Conservation (phyloP, 2,888 invertebrate species). For the Drosophila setosimentum region DNA sequence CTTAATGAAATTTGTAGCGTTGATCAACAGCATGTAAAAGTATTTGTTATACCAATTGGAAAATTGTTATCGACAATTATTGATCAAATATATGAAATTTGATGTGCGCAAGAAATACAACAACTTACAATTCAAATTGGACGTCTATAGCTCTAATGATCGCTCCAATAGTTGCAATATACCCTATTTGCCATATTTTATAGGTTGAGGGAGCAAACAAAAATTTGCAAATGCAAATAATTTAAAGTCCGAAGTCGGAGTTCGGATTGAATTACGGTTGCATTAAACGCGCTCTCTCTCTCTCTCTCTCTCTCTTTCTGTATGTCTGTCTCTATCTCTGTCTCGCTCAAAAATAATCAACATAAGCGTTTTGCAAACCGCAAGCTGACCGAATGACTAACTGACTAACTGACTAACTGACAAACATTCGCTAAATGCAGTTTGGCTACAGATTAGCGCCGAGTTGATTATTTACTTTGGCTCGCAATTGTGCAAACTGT, state of each 20-base stretch:
- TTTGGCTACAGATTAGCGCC: slow-evolving; percentile 74
- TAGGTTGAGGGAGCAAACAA: slow-evolving; percentile 1
- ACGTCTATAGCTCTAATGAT: fast-evolving
- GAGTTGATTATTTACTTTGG: slow-evolving; percentile 78
- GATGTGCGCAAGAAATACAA: fast-evolving
- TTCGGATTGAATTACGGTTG: slow-evolving; percentile 47
- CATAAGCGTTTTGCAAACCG: slow-evolving; percentile 59
- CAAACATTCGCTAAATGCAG: slow-evolving; percentile 68
- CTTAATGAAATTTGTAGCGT: not conserved
- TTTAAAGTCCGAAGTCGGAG: slow-evolving; percentile 27
- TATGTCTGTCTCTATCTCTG: not conserved
- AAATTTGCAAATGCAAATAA: slow-evolving; percentile 34
- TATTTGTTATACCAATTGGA: not conserved
- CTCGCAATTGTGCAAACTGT: slow-evolving; percentile 59
- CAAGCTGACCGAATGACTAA: slow-evolving; percentile 47
- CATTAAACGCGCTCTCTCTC: not conserved
- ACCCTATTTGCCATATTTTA: not conserved
- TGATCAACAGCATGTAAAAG: not conserved
- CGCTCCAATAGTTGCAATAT: not conserved
- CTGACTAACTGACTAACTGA: slow-evolving; percentile 33
- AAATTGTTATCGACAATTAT: not conserved
- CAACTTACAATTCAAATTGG: not conserved
- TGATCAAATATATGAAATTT: not conserved
- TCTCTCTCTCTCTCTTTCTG: not conserved
- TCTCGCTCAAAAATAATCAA: slow-evolving; percentile 45